phyloP scores from a whole-genome alignment of 2,888 invertebrate genomes.

The Drosophila kuntzei region DNA sequence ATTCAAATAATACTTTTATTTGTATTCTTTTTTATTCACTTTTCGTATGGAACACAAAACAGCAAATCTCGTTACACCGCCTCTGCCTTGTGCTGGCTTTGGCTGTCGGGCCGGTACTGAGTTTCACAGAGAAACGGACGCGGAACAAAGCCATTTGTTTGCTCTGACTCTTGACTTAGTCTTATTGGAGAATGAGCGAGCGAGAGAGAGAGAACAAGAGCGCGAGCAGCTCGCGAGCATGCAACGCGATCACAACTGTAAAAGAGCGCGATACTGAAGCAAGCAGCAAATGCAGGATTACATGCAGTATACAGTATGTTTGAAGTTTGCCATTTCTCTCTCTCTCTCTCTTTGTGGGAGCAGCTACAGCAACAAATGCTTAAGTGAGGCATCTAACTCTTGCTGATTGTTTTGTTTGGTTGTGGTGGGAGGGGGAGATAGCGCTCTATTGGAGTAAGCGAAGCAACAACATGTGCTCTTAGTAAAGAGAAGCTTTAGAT shows the following conservation, averaged over 20 bases:
- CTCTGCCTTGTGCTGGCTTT: constrained; percentile 51
- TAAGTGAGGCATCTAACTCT: no score
- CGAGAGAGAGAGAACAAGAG: constrained; percentile 8
- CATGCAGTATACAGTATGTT: no score
- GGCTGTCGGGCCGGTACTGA: constrained; percentile 49
- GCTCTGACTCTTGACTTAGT: constrained; percentile 26
- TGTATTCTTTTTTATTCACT: constrained; percentile 9
- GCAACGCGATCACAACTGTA: constrained; percentile 8
- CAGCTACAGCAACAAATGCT: no score
- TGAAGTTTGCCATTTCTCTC: background rate
- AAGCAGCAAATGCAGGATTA: background rate
- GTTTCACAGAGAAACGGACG: constrained; percentile 20
- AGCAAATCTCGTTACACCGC: constrained; percentile 49
- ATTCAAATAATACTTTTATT: constrained; percentile 50
- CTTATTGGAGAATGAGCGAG: constrained; percentile 5
- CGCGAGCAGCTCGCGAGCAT: constrained; percentile 5
- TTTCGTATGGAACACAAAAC: constrained; percentile 24
- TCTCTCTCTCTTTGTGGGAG: no score
- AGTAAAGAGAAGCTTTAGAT: constrained; percentile 1
- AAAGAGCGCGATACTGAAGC: background rate
- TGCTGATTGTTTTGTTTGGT: background rate
- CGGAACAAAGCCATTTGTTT: constrained; percentile 29
- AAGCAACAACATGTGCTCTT: background rate
- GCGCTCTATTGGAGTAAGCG: background rate
- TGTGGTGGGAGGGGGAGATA: background rate